Evolutionary conservation across 2,888 invertebrate genomes (phyloP), one percentile per base, ranked within the genome.

Genomic region (Myopa tessellatipennis): DNA sequence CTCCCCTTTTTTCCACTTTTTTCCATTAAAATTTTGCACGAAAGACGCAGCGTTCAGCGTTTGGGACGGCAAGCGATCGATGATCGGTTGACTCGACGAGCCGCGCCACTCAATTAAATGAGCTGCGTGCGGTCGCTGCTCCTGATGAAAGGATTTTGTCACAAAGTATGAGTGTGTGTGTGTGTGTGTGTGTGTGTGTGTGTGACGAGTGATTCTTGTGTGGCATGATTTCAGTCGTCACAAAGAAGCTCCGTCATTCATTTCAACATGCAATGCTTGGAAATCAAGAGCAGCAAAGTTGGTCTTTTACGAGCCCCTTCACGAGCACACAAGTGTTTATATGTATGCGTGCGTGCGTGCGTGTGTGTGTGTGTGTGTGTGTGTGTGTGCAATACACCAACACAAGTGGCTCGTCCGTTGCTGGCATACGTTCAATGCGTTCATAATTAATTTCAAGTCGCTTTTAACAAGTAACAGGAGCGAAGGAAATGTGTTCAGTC

Each of bases 31-130:
- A 16, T n/a, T 40, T 7, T 40, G n/a, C 67, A 67, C n/a, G 14
- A 14, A 55, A 55, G 3, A 6, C 7, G 10, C 10, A 8, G 10
- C 10, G 6, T 45, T 6, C 45, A 10, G 1, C 10, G 45, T 1
- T 45, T 45, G 6, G 55, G n/a, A 55, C 55, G 55, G 8, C 50
- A 50, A 7, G 18, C 61, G 26, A 63, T 72, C 60, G 26, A 26
- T 26, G 26, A 26, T 26, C 26, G 26, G 26, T 50, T 67, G 67
- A 74, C 67, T 50, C 50, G 74, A 45, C 67, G 67, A 26, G 1
- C 26, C 26, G 26, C 26, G 26, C 55, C 74, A 74, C 74, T 74
- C 67, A 74, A 74, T 74, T 74, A 74, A 74, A 74, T 68, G 74
- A 74, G 67, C 74, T 58, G 68, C 74, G 40, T 67, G 67, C 67